These are phyloP conservation scores for Aythya fuligula DNA, from an alignment of 2,797 vertebrate species.

Conservation along the genomic window DNA sequence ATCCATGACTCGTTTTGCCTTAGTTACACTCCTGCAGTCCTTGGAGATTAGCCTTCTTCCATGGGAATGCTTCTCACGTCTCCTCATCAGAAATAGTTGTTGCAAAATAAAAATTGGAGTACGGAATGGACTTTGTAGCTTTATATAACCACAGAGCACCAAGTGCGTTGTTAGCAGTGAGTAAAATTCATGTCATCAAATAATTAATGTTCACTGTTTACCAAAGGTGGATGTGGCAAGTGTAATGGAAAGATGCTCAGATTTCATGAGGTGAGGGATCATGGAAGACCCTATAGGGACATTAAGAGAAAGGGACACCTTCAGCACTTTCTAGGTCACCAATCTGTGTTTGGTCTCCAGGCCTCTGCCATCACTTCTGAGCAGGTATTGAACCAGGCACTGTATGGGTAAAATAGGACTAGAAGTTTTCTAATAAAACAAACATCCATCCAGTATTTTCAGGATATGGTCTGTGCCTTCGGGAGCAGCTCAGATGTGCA, in stretches of 20 bases:
- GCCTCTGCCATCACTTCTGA: background rate
- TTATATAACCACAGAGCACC: background rate
- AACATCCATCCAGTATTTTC: background rate
- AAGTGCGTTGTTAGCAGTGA: background rate
- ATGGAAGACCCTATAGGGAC: background rate
- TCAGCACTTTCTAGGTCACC: background rate
- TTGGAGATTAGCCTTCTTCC: conserved; percentile 14
- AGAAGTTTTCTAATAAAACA: background rate
- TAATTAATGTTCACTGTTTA: background rate
- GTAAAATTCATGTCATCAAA: background rate
- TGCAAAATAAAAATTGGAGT: background rate
- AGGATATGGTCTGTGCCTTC: background rate
- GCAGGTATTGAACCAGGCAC: background rate
- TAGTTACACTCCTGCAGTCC: background rate
- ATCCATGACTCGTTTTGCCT: background rate
- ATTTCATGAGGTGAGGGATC: background rate
- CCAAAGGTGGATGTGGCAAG: background rate
- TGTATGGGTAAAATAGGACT: background rate
- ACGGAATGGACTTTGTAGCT: background rate
- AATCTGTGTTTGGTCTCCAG: background rate
- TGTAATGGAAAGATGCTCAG: background rate
- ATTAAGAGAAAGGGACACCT: background rate
- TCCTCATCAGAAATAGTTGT: conserved; percentile 31
- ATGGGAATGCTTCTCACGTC: background rate
- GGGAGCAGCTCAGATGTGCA: background rate